A percentile compares a stretch with the other conserved stretches of the same genome.
phyloP scores from a whole-genome alignment of 2,113 vertebrate genomes.

The Hiodon alosoides region DNA sequence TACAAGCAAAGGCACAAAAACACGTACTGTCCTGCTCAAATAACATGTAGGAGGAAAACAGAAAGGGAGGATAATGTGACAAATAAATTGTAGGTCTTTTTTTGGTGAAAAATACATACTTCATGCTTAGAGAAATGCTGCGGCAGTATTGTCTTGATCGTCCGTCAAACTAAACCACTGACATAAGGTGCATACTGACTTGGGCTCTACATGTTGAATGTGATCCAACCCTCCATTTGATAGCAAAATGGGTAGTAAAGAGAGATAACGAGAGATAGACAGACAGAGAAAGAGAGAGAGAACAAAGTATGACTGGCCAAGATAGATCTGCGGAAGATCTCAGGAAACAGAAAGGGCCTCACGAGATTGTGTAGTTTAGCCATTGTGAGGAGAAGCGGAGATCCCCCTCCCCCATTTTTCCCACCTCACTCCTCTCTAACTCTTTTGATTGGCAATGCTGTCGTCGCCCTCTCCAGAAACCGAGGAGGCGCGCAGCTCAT shows the following conservation, averaged over 20 bases:
- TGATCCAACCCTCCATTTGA: too few relatives aligned
- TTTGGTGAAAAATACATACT: neutral
- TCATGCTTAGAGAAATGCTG: neutral
- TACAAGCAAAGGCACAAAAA: conserved; percentile 53
- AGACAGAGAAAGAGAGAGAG: too few relatives aligned
- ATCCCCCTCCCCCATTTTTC: conserved; percentile 19
- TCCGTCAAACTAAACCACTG: neutral
- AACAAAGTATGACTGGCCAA: too few relatives aligned
- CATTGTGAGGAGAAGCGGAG: conserved; percentile 31
- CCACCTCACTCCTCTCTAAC: neutral
- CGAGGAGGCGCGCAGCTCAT: neutral
- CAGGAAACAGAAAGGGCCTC: conserved; percentile 34
- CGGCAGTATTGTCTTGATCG: neutral
- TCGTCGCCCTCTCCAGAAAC: neutral
- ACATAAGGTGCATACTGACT: conserved; percentile 28
- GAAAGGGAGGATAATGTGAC: conserved; percentile 12
- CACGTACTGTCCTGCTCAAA: conserved; percentile 28
- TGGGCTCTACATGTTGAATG: conserved; percentile 14
- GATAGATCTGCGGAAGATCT: neutral
- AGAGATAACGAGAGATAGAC: neutral
- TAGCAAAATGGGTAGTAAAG: too few relatives aligned
- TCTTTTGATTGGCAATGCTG: conserved; percentile 1
- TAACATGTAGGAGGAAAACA: conserved; percentile 23
- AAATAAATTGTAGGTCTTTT: neutral
- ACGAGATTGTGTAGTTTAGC: conserved; percentile 16